Percentiles rank a stretch among this genome's conserved stretches.
Conservation (phyloP, 2,113 vertebrate species). For the Notechis scutatus region DNA sequence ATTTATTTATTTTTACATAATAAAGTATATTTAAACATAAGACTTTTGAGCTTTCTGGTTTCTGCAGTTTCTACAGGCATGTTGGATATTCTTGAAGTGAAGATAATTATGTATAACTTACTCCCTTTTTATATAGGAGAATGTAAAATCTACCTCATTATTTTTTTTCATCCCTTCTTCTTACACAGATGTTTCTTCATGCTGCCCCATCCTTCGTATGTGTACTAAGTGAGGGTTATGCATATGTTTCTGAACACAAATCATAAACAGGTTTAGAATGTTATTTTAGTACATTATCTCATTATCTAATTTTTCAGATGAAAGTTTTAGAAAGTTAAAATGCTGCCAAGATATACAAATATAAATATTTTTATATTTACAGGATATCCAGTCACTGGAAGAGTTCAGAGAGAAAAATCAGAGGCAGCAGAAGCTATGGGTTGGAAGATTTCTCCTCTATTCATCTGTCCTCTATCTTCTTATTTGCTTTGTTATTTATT, state of each 20-base stretch:
- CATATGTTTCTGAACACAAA: neutral
- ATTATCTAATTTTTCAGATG: neutral
- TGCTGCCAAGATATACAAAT: neutral
- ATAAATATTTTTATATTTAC: slow-evolving; percentile 54
- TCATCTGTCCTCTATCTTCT: slow-evolving; percentile 85
- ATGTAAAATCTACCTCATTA: neutral
- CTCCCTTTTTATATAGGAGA: neutral
- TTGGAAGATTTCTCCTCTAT: slow-evolving; percentile 89
- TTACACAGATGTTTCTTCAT: neutral
- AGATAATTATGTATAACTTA: neutral
- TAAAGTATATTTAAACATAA: neutral
- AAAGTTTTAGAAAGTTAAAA: neutral
- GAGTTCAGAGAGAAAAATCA: slow-evolving; percentile 94
- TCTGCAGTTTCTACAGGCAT: neutral
- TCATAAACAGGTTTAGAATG: neutral
- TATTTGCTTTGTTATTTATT: slow-evolving; percentile 84
- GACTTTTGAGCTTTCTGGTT: neutral
- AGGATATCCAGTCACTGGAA: slow-evolving; percentile 90
- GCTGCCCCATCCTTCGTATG: neutral
- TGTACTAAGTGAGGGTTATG: neutral
- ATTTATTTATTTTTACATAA: neutral
- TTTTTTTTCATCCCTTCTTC: neutral
- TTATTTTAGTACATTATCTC: neutral
- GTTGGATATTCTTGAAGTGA: neutral
- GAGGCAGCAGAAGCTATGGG: slow-evolving; percentile 89